phyloP scores from a whole-genome alignment of 2,888 invertebrate species.

The Cheilosia urbana region DNA sequence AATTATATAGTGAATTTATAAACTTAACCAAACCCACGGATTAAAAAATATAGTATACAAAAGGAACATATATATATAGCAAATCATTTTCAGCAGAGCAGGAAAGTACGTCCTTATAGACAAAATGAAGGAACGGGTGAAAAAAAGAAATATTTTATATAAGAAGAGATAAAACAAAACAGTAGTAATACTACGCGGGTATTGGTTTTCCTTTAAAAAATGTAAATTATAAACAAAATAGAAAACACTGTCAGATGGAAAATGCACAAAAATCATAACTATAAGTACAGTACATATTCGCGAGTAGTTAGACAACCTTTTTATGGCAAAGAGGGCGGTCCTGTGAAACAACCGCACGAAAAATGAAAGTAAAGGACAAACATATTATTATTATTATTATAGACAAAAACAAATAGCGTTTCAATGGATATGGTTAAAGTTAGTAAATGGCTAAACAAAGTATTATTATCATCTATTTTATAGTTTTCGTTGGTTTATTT shows the following conservation, averaged over 20 bases:
- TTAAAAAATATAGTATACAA: constrained; percentile 47
- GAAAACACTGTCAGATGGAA: constrained; percentile 18
- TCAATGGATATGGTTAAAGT: constrained; percentile 60
- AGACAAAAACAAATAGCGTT: constrained; percentile 50
- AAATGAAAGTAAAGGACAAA: constrained; percentile 58
- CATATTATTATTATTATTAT: constrained; percentile 45
- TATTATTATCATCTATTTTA: constrained; percentile 14
- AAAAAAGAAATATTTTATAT: constrained; percentile 61
- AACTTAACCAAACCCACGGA: constrained; percentile 66
- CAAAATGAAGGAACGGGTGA: constrained; percentile 48
- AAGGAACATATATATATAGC: constrained; percentile 25
- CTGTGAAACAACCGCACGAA: constrained; percentile 57
- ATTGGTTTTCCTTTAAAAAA: constrained; percentile 27
- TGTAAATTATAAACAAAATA: not conserved
- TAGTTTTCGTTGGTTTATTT: constrained; percentile 5
- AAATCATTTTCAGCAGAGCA: constrained; percentile 53
- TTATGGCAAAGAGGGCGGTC: constrained; percentile 38
- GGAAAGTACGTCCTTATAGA: constrained; percentile 45
- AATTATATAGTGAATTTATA: constrained; percentile 65
- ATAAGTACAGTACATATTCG: constrained; percentile 50
- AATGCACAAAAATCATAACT: constrained; percentile 51
- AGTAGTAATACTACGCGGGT: not conserved
- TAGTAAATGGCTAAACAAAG: constrained; percentile 48
- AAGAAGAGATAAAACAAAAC: constrained; percentile 38
- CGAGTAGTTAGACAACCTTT: constrained; percentile 58